Base-by-base conservation (phyloP, 1,140 invertebrate genomes). In the Drosophila seguyi region DNA sequence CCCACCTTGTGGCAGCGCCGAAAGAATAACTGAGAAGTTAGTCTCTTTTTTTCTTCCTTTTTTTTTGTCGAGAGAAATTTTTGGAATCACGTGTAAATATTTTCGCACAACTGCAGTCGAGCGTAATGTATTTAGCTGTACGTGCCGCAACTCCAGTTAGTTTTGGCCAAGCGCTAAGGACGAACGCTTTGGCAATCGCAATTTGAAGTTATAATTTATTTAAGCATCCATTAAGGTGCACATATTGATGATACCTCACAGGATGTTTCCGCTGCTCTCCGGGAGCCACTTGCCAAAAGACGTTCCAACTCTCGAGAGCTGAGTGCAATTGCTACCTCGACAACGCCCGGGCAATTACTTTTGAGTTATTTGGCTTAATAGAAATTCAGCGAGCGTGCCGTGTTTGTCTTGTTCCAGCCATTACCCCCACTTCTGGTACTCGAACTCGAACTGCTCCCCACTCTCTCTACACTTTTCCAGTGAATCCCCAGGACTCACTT, bases 151-250 rank as follows among this genome's bases (percentile, higher is more conserved):
- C 42, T 59, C 22, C 31, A 39, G 67, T 71, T 71, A 39, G 67
- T 44, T 48, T 47, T 14, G 31, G 34, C 20, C 20, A 6, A 22
- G 13, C 31, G 16, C 42, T 8, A 59, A 47, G 57, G 20, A 44
- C 48, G 39, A 57, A n/a, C 47, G 50, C 44, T 58, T 55, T 34
- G 55, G 69, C 85, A 90, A 90, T 90, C 86, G 85, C 82, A 90
- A 90, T 90, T 90, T 90, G 71, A 79, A 90, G 85, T 90, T 90
- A 90, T 90, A 88, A 90, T 85, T 90, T 90, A 90, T 90, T 90
- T 86, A 90, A 84, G 71, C 81, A 73, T 90, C 85, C 85, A 90
- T 90, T 90, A 90, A 90, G 81, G 85, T 76, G 81, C 78, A 90
- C 77, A 90, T 85, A 90, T 85, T 90, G 86, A 79, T 88, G 77